Base-by-base conservation (phyloP, 2,113 vertebrate species). In the Andinoacara biseriatus region DNA sequence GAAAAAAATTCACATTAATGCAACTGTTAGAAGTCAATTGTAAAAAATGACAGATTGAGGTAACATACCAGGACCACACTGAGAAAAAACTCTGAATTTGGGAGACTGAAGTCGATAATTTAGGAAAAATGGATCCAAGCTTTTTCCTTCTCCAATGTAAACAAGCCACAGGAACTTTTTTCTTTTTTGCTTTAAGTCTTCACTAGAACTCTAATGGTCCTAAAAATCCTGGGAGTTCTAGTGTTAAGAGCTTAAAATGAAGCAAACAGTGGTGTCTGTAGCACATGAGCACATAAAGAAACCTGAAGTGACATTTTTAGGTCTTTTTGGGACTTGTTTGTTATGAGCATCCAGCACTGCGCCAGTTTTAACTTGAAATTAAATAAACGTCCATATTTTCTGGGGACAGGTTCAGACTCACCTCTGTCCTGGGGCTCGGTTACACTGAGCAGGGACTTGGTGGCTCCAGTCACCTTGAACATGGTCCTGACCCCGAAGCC, bases 341-440 rank as follows among this genome's bases (percentile, higher is more conserved):
- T 17, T 26, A 46, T 67, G 38, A 67, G 24, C n/a, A 18, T 49
- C 5, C 5, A 49, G 15, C 10, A 43, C 10, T 3, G 38, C 10
- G 20, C 7, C 4, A 14, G 33, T 63, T 63, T 63, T 63, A 63
- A 38, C 38, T 40, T 40, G 61, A 63, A 40, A 40, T 13, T 43
- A 35, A 63, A 5, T 40, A 35, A 46, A 46, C 22, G 5, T 46
- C 62, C 38, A 26, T 26, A 35, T 67, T 46, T 67, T 43, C 10
- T 24, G 17, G 1, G 2, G 52, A 18, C 31, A 17, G 54, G 13
- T 35, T 10, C 1, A 13, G 2, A 14, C 82, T 89, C 29, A 94
- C 93, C 91, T 91, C 76, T 89, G 75, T 92, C 92, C 58, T 92
- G 80, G 29, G 82, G 86, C 86, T 94, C 94, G 3, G 40, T 91